Base-by-base conservation (phyloP, 2,797 vertebrate genomes). In the Zalophus californianus region DNA sequence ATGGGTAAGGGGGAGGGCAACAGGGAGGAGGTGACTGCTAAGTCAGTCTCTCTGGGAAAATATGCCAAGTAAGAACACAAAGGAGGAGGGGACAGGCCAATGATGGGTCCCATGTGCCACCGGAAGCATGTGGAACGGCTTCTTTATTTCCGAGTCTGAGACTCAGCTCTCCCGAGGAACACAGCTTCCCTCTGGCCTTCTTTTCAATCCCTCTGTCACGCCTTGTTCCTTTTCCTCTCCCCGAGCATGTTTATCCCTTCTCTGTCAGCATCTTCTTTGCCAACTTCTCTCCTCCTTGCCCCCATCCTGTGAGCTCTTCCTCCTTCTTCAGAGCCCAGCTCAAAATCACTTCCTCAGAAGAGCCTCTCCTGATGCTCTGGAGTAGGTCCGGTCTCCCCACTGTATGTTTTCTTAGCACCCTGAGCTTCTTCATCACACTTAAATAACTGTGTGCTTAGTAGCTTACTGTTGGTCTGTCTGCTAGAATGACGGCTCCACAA, bases 291-390 rank as follows among this genome's bases (percentile, higher is more conserved):
- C 79, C 16, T 68, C 29, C 27, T 56, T 14, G 4, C 13, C 2
- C 64, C 21, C 16, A 32, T 38, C 44, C 50, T 85, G 21, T 90
- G 64, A 56, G 41, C 18, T 21, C 60, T 58, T 64, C 68, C 25
- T 80, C 41, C 11, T 44, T 77, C 68, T 56, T 86, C 41, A 84
- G 66, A 35, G 52, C 38, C 44, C 25, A 54, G 10, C 25, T 56
- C 72, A 89, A 75, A 86, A 68, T 60, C 87, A 41, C 21, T 68
- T 80, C 16, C 87, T 52, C 44, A 72, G 64, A 60, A 96, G 82
- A 72, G 23, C 44, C 25, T 86, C 48, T 91, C 90, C 62, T 75
- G 21, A 25, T 60, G 66, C 20, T 64, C 44, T 20, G 8, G 83
- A 15, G 23, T 80, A 75, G 50, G 38, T 77, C 68, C 90, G 35